Evolutionary conservation across 2,113 vertebrate species (phyloP), one percentile per base, ranked within the genome.

Genomic region (Probosciger aterrimus): DNA sequence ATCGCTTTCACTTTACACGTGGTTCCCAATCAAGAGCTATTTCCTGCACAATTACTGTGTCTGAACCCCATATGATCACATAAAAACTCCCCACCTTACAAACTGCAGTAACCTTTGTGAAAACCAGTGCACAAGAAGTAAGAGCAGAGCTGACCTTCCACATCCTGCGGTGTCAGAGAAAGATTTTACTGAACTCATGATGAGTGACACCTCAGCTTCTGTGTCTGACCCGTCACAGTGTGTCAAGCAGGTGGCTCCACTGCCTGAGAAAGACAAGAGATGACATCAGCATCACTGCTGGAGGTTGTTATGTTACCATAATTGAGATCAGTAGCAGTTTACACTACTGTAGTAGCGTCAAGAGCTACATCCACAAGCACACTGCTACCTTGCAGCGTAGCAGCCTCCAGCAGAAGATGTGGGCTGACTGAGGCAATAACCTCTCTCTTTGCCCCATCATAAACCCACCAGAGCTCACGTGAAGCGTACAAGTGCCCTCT

Each of bases 151-250:
- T 97, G 98, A 99, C 99, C 99, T 99, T 96, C 99, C 99, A 19
- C 97, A 97, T 27, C 97, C 97, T 4, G 92, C 23, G 28, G 90
- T 67, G 47, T 88, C 55, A 14, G 98, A 98, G 87, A 99, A 95
- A 19, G 98, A 97, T 28, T 97, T 98, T 20, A 99, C 98, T 4
- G 99, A 89, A 79, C 97, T 98, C 82, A 99, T 93, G 65, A 99
- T 97, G 55, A 98, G 97, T 1, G 98, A 98, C 71, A 99, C 98
- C 96, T 99, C 99, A 1, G 98, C 98, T 89, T 97, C 98, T 5
- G 99, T 99, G 92, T 98, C 98, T 1, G 98, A 98, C 23, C 99
- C 99, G 4, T 99, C 99, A 15, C 98, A 99, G 65, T 99, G 99
- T 10, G 99, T 99, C 90, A 99, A 86, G 93, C 99, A 99, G 55